A percentile compares a stretch with the other conserved stretches of the same genome.
Conservation (phyloP, 2,113 vertebrate genomes). For the Grammomys surdaster region DNA sequence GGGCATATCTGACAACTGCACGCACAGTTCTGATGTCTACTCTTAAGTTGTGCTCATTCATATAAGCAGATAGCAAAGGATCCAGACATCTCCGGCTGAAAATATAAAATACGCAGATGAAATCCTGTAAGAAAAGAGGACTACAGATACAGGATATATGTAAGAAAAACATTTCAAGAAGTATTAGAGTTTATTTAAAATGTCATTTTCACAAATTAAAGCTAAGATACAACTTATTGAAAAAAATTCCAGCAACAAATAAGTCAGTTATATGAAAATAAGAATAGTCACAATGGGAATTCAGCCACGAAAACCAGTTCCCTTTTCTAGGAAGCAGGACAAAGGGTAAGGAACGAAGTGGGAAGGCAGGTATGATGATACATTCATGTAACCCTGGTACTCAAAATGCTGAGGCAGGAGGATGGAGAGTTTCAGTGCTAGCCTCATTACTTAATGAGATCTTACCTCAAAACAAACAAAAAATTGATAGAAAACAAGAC, state of each 20-base stretch:
- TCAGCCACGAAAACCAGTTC: slow-evolving; percentile 26
- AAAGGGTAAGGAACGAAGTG: not conserved
- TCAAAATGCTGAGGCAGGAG: not conserved
- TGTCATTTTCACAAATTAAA: slow-evolving; percentile 1
- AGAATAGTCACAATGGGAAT: slow-evolving; percentile 41
- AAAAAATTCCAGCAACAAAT: not conserved
- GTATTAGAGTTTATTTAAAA: not conserved
- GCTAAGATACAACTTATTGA: not conserved
- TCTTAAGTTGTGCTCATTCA: not conserved
- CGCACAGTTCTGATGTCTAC: not conserved
- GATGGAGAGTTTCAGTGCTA: not conserved
- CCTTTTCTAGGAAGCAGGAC: not conserved
- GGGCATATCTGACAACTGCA: not conserved
- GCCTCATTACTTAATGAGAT: not conserved
- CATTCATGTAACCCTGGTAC: not conserved
- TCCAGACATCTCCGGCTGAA: slow-evolving; percentile 37
- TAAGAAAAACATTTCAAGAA: slow-evolving; percentile 19
- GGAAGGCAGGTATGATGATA: not conserved
- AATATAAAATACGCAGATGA: not conserved
- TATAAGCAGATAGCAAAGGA: not conserved
- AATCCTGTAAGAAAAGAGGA: not conserved
- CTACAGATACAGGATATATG: not conserved
- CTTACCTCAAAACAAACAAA: not conserved
- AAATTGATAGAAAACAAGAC: not conserved
- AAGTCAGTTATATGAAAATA: not conserved